phyloP scores from a whole-genome alignment of 2,888 invertebrate genomes.

The Xestia rhomboidea region DNA sequence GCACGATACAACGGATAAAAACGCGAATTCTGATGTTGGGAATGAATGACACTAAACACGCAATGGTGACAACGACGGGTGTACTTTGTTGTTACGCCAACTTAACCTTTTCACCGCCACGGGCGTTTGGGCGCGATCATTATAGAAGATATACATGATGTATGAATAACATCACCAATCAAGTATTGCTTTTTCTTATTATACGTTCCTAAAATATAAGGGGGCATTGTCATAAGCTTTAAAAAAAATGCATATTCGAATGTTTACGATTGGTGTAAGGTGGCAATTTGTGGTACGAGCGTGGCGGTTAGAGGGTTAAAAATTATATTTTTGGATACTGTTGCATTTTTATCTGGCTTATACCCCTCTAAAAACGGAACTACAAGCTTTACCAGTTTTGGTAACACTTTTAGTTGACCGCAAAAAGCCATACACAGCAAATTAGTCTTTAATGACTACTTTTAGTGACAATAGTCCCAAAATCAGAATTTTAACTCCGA shows the following conservation, averaged over 20 bases:
- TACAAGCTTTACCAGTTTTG: slow-evolving; percentile 55
- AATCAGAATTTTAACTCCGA: slow-evolving; percentile 63
- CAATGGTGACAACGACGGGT: slow-evolving; percentile 8
- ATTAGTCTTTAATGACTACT: slow-evolving; percentile 28
- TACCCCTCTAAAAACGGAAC: slow-evolving; percentile 53
- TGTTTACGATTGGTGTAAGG: slow-evolving; percentile 26
- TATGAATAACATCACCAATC: slow-evolving; percentile 3
- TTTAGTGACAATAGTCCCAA: slow-evolving; percentile 55
- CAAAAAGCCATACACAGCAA: slow-evolving; percentile 54
- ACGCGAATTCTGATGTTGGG: slow-evolving; percentile 66
- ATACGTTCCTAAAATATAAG: slow-evolving; percentile 15
- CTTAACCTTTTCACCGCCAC: slow-evolving; percentile 53
- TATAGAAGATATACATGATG: neutral
- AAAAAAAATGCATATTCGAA: slow-evolving; percentile 4
- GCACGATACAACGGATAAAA: slow-evolving; percentile 34
- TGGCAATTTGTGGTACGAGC: slow-evolving; percentile 60
- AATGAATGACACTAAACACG: slow-evolving; percentile 33
- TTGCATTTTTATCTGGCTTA: slow-evolving; percentile 43
- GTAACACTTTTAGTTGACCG: slow-evolving; percentile 59
- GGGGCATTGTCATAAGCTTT: neutral
- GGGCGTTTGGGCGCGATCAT: slow-evolving; percentile 32
- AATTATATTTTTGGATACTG: slow-evolving; percentile 48
- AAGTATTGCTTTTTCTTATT: slow-evolving; percentile 7
- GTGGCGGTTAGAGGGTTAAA: slow-evolving; percentile 60
- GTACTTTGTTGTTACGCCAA: neutral